Evolutionary conservation across 2,888 invertebrate species (phyloP), one percentile per base, ranked within the genome.

Genomic region (Acanthococcus lagerstroemiae): DNA sequence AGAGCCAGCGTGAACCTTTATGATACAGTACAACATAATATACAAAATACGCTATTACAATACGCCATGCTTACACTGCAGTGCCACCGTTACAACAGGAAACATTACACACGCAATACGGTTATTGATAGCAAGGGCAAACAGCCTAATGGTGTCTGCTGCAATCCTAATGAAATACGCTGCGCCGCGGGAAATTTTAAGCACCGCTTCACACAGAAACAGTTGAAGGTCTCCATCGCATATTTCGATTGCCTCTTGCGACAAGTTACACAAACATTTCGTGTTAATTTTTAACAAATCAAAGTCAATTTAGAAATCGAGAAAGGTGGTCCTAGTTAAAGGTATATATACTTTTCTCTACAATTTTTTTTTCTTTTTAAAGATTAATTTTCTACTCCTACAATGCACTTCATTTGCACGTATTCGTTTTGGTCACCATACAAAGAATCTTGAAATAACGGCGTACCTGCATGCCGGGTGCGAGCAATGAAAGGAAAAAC

Each of bases 101-200:
- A 60, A 60, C 60, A 60, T 60, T 60, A 60, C 46, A 48, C 48
- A 60, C 60, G 60, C 60, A 60, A 60, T 60, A 60, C 60, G 60
- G 60, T 60, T 60, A 60, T 60, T 60, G 60, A 60, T 60, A 60
- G 60, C 60, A 60, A 60, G 60, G 60, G 60, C 60, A 60, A 60
- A 60, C 25, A 60, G 48, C 60, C 60, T 60, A 60, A 60, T 60
- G 60, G 60, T 60, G 60, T 60, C 60, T 60, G 60, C 60, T 60
- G 60, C 60, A 60, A 60, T 60, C 58, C 12, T 58, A 58, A 25
- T 46, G 58, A 58, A 58, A 58, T 45, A 58, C 58, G 46, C 58
- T 24, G 58, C 44, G 63, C 54, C 63, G 63, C 63, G 63, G 54
- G 54, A 63, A 63, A 63, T 63, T 52, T 52, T 52, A 63, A 52